Percentiles rank a stretch among this genome's conserved stretches.
Evolutionary conservation across 30 jellyfish, hydroid and myxozoan species (phyloP).

Genomic region (Rhopilema esculentum): DNA sequence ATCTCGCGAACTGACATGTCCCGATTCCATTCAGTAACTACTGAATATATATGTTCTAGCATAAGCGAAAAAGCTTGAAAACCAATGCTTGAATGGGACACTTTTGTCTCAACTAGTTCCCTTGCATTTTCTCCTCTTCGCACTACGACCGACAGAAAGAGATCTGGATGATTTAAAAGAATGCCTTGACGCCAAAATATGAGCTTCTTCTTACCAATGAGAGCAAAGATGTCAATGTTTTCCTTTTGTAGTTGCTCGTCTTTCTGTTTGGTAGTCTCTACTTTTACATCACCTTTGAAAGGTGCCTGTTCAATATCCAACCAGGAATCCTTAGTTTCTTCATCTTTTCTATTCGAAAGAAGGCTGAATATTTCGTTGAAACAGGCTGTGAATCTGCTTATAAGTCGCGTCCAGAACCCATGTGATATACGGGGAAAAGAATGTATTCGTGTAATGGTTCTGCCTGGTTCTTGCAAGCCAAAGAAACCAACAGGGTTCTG

Average conservation of each 20-base stretch:
- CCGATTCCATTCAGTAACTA: slow-evolving; percentile 89
- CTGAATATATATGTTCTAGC: slow-evolving; percentile 87
- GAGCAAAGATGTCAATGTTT: slow-evolving; percentile 60
- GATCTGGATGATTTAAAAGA: slow-evolving; percentile 71
- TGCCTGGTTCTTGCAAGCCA: slow-evolving; percentile 17
- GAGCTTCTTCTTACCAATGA: slow-evolving; percentile 49
- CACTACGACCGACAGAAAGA: slow-evolving; percentile 63
- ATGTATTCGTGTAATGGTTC: slow-evolving; percentile 61
- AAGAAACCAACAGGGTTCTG: slow-evolving; percentile 32
- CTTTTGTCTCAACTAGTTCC: slow-evolving; percentile 75
- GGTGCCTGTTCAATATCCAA: slow-evolving; percentile 10
- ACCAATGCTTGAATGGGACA: slow-evolving; percentile 78
- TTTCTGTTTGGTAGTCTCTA: too few species aligned
- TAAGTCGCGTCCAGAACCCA: slow-evolving; percentile 95
- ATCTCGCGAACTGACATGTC: slow-evolving; percentile 79
- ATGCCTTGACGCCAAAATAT: slow-evolving; percentile 90
- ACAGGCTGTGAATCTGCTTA: slow-evolving; percentile 77
- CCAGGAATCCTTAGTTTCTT: neutral
- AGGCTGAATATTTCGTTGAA: slow-evolving; percentile 72
- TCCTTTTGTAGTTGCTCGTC: too few species aligned
- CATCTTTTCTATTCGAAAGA: neutral
- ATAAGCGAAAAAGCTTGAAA: slow-evolving; percentile 76
- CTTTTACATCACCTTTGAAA: too few species aligned
- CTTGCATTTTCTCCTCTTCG: slow-evolving; percentile 29
- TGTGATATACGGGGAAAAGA: slow-evolving; percentile 87